A percentile compares a stretch with the other conserved stretches of the same genome.
These are phyloP conservation scores for Archips crataeganus DNA, from an alignment of 2,888 invertebrate genomes.

Conservation along the genomic window DNA sequence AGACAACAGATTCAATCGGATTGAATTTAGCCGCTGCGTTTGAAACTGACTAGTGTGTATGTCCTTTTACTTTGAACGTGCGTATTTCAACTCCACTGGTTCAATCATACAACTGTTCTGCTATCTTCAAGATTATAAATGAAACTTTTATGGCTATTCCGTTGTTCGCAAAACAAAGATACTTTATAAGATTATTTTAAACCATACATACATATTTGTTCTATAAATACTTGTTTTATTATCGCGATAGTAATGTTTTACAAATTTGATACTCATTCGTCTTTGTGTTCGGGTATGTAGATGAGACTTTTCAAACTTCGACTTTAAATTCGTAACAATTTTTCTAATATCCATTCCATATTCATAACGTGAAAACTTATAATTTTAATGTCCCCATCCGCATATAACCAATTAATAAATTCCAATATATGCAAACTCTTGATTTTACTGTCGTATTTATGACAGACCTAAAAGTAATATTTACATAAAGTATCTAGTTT, in stretches of 20 bases:
- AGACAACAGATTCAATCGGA: conserved; percentile 41
- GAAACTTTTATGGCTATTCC: conserved; percentile 80
- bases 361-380: conserved; percentile 41
- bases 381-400: conserved; percentile 26
- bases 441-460: conserved; percentile 50
- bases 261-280: conserved; percentile 25
- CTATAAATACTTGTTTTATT: conserved; percentile 37
- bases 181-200: conserved; percentile 47
- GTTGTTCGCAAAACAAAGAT: conserved; percentile 60
- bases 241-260: conserved; percentile 14
- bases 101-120: conserved; percentile 80
- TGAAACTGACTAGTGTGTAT: conserved; percentile 50
- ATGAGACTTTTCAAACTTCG: conserved; percentile 4
- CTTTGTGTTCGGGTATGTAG: conserved; percentile 3
- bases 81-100: conserved; percentile 68
- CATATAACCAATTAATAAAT: conserved; percentile 48
- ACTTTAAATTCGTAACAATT: conserved; percentile 18
- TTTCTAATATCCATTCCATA: conserved; percentile 32
- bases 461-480: conserved; percentile 51
- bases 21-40: conserved; percentile 28
- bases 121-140: conserved; percentile 80
- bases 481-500: conserved; percentile 48
- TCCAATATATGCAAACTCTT: conserved; percentile 43
- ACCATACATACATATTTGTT: conserved; percentile 37
- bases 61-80: conserved; percentile 61